A percentile compares a stretch with the other conserved stretches of the same genome.
Evolutionary conservation across 2,113 vertebrate genomes (phyloP).

Genomic region (Urocitellus parryii): DNA sequence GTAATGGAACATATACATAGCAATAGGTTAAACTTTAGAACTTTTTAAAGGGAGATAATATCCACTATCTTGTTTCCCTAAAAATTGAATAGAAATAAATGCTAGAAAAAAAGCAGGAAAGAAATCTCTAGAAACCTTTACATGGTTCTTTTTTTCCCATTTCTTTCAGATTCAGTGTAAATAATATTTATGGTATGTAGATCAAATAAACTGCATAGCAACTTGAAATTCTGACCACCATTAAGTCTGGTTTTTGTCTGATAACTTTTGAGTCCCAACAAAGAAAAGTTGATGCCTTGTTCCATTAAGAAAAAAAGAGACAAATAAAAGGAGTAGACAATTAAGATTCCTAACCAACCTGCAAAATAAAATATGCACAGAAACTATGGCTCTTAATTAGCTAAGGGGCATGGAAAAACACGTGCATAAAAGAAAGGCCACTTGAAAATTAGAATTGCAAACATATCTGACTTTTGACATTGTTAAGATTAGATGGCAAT

Average conservation of each 20-base stretch:
- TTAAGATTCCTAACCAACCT: constrained; percentile 62
- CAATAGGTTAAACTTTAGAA: constrained; percentile 5
- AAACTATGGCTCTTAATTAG: constrained; percentile 70
- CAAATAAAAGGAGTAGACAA: constrained; percentile 72
- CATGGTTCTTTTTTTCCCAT: not conserved
- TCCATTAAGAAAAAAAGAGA: constrained; percentile 61
- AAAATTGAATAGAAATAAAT: not conserved
- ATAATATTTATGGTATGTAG: not conserved
- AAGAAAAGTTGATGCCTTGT: constrained; percentile 61
- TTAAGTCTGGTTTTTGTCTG: constrained; percentile 26
- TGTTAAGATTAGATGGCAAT: constrained; percentile 48
- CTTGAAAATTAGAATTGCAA: constrained; percentile 50
- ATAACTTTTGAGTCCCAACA: constrained; percentile 36
- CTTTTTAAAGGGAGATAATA: not conserved
- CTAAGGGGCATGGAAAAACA: not conserved
- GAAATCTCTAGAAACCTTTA: not conserved
- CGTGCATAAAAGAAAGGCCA: constrained; percentile 43
- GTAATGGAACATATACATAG: not conserved
- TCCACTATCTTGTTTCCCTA: not conserved
- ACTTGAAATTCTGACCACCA: constrained; percentile 19
- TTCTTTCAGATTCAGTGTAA: constrained; percentile 48
- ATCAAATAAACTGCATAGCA: not conserved
- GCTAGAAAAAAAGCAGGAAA: constrained; percentile 42
- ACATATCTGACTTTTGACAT: constrained; percentile 50
- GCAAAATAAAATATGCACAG: constrained; percentile 57